Evolutionary conservation across 2,888 invertebrate species (phyloP).

Genomic region (Nephrotoma appendiculata): DNA sequence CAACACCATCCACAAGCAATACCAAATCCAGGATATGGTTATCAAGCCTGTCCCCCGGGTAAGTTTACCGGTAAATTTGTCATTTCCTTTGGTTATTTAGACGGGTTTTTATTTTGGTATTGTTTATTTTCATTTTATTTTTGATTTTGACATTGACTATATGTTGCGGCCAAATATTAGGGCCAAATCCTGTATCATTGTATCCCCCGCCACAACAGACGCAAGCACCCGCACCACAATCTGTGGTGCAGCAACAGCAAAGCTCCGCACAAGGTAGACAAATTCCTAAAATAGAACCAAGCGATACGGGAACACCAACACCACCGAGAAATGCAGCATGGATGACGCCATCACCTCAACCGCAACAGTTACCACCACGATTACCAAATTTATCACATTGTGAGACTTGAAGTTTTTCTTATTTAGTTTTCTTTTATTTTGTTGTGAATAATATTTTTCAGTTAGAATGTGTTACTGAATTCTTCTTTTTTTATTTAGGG

Average conservation of each 20-base stretch:
- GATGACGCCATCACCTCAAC: constrained; percentile 27
- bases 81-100: neutral
- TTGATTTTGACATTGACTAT: constrained; percentile 16
- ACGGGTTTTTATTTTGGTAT: constrained; percentile 11
- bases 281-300: constrained; percentile 31
- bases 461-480: neutral
- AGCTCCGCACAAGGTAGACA: constrained; percentile 22
- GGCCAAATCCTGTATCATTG: neutral
- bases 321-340: constrained; percentile 21
- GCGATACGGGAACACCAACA: constrained; percentile 18
- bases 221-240: constrained; percentile 23
- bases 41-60: constrained; percentile 26
- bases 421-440: neutral
- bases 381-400: constrained; percentile 28
- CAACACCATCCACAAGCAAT: constrained; percentile 52
- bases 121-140: constrained; percentile 14
- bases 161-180: neutral
- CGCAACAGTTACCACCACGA: constrained; percentile 23
- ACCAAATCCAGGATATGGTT: constrained; percentile 28
- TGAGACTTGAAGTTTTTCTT: constrained; percentile 20
- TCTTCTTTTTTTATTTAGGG: neutral
- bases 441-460: neutral
- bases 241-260: constrained; percentile 14
- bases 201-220: constrained; percentile 17
- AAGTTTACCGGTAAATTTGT: constrained; percentile 13